Conservation (phyloP, 2,113 vertebrate species). For the Sinocyclocheilus anshuiensis region DNA sequence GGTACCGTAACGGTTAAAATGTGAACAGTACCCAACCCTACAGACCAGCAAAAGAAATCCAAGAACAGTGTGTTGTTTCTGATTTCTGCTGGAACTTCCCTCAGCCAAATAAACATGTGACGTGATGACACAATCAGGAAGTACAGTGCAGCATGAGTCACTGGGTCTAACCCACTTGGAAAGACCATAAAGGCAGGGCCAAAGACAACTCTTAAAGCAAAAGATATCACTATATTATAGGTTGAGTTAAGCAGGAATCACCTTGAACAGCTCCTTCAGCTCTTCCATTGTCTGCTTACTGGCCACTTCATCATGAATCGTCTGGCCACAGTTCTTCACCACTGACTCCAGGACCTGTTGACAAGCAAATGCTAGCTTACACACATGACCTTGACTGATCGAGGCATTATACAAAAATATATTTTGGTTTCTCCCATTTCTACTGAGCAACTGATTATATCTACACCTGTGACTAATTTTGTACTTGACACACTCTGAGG, state of each 20-base stretch:
- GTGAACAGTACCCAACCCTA: no score
- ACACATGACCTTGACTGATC: neutral
- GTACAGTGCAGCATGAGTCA: slow-evolving; percentile 35
- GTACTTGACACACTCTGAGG: no score
- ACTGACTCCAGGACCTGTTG: slow-evolving; percentile 94
- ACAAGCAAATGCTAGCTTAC: slow-evolving; percentile 13
- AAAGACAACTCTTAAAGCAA: neutral
- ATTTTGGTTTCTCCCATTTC: no score
- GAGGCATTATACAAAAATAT: neutral
- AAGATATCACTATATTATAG: slow-evolving; percentile 7
- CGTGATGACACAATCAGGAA: slow-evolving; percentile 72
- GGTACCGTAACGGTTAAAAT: no score
- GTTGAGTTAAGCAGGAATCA: slow-evolving; percentile 57
- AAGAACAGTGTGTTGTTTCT: neutral
- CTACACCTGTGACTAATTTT: no score
- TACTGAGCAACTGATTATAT: no score
- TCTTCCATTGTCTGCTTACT: slow-evolving; percentile 99
- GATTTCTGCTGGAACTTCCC: slow-evolving; percentile 55
- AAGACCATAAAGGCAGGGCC: slow-evolving; percentile 57
- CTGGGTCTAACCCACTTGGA: slow-evolving; percentile 63
- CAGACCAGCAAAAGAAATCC: neutral
- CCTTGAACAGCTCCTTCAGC: slow-evolving; percentile 95
- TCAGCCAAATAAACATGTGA: slow-evolving; percentile 60
- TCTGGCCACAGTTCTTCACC: slow-evolving; percentile 98
- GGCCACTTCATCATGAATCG: slow-evolving; percentile 94